These are phyloP conservation scores for Zaprionus ornatus DNA, from an alignment of 1,140 invertebrate species.

Conservation along the genomic window DNA sequence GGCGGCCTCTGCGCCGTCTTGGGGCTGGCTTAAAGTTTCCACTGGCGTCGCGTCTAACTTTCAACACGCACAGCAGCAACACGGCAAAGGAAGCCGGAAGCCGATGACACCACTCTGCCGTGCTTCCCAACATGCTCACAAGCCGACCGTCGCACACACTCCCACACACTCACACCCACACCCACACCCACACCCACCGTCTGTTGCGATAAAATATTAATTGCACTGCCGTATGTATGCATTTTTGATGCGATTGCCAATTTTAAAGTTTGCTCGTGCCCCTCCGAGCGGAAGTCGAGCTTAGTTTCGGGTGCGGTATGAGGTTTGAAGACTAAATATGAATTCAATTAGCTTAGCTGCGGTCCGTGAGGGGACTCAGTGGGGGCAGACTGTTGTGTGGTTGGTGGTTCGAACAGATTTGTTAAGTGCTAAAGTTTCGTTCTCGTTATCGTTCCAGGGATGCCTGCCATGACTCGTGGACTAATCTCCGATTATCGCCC, in stretches of 20 bases:
- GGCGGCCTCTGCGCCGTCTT: slow-evolving; percentile 39
- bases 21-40: slow-evolving; percentile 54
- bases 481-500: slow-evolving; percentile 91
- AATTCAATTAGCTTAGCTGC: slow-evolving; percentile 66
- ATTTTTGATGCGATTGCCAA: slow-evolving; percentile 82
- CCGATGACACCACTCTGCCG: slow-evolving; percentile 15
- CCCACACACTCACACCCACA: not conserved
- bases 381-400: slow-evolving; percentile 5
- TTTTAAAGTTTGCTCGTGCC: slow-evolving; percentile 72
- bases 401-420: slow-evolving; percentile 3
- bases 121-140: not conserved
- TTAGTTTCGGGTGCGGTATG: not conserved
- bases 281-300: slow-evolving; percentile 58
- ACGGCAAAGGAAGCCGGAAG: slow-evolving; percentile 30
- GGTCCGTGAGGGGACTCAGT: not conserved
- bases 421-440: slow-evolving; percentile 21
- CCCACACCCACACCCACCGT: not conserved
- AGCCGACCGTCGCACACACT: not conserved
- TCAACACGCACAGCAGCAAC: slow-evolving; percentile 60
- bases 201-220: slow-evolving; percentile 78
- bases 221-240: slow-evolving; percentile 74
- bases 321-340: slow-evolving; percentile 44
- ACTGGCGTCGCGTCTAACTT: slow-evolving; percentile 58
- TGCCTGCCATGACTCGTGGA: slow-evolving; percentile 92
- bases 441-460: slow-evolving; percentile 86